Percentiles rank a stretch among this genome's conserved stretches.
Conservation (phyloP, 1,140 invertebrate species). For the Sogatella furcifera region DNA sequence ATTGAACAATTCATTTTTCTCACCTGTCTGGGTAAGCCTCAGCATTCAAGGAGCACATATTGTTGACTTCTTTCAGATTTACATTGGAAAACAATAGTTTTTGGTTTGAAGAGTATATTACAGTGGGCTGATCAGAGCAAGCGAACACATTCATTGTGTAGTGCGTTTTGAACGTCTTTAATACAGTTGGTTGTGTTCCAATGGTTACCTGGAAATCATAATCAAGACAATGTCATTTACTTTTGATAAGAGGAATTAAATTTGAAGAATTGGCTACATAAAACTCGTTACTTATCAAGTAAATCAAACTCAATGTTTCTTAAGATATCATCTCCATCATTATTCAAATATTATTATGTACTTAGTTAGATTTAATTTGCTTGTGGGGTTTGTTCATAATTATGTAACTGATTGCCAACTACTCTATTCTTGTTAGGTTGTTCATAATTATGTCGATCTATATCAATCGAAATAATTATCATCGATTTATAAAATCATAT, state of each 20-base stretch:
- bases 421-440: too few relatives aligned
- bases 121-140: slow-evolving; percentile 94
- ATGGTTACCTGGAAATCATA: slow-evolving; percentile 56
- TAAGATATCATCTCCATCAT: too few relatives aligned
- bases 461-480: too few relatives aligned
- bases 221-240: slow-evolving; percentile 8
- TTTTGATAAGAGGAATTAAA: background rate
- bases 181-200: slow-evolving; percentile 91
- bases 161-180: slow-evolving; percentile 82
- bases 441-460: too few relatives aligned
- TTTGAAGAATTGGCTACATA: too few relatives aligned
- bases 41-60: slow-evolving; percentile 96
- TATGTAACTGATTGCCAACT: too few relatives aligned
- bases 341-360: too few relatives aligned
- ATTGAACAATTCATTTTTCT: background rate
- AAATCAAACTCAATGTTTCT: background rate
- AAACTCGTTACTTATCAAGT: background rate
- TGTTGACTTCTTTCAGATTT: slow-evolving; percentile 94
- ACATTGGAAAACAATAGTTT: slow-evolving; percentile 99
- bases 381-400: too few relatives aligned
- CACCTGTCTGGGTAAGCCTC: slow-evolving; percentile 86
- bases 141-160: slow-evolving; percentile 97
- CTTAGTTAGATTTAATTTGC: too few relatives aligned
- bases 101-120: slow-evolving; percentile 98
- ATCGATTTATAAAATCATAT: too few relatives aligned